Percentiles rank a stretch among this genome's conserved stretches.
Evolutionary conservation across 1,140 invertebrate genomes (phyloP).

Genomic region (Drosophila kohkoa): DNA sequence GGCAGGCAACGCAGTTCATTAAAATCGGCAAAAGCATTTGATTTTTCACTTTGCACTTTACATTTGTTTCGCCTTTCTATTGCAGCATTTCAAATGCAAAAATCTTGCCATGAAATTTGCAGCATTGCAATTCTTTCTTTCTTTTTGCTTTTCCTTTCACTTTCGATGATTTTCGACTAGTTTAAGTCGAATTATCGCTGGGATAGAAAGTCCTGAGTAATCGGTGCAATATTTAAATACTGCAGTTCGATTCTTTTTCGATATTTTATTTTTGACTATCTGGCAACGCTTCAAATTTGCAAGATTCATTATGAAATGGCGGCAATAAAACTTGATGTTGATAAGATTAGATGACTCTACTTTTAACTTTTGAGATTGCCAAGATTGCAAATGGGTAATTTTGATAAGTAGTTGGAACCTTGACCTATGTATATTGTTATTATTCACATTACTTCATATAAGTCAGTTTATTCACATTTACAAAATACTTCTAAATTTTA

Average conservation of each 20-base stretch:
- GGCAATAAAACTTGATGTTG: neutral
- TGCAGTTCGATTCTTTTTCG: neutral
- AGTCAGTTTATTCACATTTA: no score
- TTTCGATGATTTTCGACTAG: neutral
- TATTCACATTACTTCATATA: no score
- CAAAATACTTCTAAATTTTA: no score
- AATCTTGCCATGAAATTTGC: neutral
- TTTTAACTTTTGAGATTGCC: neutral
- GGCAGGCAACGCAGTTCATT: no score
- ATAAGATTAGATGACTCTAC: slow-evolving; percentile 3
- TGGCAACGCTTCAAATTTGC: slow-evolving; percentile 5
- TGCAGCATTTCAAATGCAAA: neutral
- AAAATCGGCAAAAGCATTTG: neutral
- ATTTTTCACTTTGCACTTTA: slow-evolving; percentile 1
- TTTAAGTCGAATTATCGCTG: neutral
- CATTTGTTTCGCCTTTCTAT: slow-evolving; percentile 3
- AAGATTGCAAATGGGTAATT: neutral
- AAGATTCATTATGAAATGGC: neutral
- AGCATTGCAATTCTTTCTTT: neutral
- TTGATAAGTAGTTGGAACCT: slow-evolving; percentile 1
- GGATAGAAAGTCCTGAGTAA: neutral
- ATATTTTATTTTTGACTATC: neutral
- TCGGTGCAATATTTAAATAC: neutral
- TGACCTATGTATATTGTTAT: neutral
- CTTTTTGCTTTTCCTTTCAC: neutral